These are phyloP conservation scores for Athripsodes cinereus DNA, from an alignment of 2,888 invertebrate genomes.

Conservation along the genomic window DNA sequence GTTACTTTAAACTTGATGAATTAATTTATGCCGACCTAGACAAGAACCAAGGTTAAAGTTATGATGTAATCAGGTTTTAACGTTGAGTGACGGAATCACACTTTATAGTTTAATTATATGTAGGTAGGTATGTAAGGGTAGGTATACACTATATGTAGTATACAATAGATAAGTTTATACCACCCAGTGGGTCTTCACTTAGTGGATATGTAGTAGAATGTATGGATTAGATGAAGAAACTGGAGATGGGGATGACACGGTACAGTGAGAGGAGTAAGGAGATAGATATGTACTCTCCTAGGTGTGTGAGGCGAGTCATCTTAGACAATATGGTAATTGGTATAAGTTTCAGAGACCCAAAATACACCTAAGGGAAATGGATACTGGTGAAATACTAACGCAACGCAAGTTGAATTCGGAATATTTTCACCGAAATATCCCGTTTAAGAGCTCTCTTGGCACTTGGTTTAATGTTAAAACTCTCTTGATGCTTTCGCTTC, in stretches of 20 bases:
- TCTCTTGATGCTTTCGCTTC: neutral
- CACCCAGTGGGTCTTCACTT: too few relatives aligned
- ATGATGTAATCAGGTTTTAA: neutral
- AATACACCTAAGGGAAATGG: constrained; percentile 7
- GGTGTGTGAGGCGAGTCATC: neutral
- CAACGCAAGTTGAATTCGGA: constrained; percentile 2
- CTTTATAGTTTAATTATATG: too few relatives aligned
- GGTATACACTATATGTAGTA: too few relatives aligned
- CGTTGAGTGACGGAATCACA: neutral
- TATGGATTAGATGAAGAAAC: too few relatives aligned
- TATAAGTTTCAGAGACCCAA: constrained; percentile 10
- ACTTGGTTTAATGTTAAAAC: neutral
- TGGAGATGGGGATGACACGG: too few relatives aligned
- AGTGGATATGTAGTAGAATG: too few relatives aligned
- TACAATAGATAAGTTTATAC: too few relatives aligned
- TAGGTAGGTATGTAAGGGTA: too few relatives aligned
- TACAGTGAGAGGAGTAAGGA: too few relatives aligned
- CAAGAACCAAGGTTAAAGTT: neutral
- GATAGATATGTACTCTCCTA: too few relatives aligned
- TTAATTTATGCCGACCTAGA: neutral
- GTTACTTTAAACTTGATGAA: neutral
- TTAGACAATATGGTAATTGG: constrained; percentile 9
- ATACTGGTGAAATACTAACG: neutral
- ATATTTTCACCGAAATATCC: constrained; percentile 2
- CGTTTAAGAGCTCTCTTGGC: neutral